Conservation (phyloP, 2,888 invertebrate genomes). For the Invenusta paracnida region DNA sequence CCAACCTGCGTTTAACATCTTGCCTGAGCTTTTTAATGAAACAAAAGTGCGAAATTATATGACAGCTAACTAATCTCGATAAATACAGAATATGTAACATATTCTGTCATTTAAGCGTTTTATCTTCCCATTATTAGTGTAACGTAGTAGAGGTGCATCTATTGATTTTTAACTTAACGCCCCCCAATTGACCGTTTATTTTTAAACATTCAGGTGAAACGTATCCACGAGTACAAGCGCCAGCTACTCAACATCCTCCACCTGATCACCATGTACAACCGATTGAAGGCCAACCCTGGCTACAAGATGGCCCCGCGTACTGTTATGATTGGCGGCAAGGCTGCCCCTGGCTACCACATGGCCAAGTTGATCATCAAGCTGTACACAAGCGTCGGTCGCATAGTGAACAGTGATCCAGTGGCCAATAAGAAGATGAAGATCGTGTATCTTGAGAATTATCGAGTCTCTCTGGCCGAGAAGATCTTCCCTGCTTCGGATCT, state of each 20-base stretch:
- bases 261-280: conserved; percentile 84
- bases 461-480: conserved; percentile 93
- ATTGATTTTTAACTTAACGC: too few species aligned
- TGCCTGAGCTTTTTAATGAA: too few species aligned
- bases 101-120: too few species aligned
- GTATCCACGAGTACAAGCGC: conserved; percentile 98
- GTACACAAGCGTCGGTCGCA: conserved; percentile 84
- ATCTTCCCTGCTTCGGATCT: conserved; percentile 98
- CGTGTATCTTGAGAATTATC: conserved; percentile 89
- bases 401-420: conserved; percentile 94
- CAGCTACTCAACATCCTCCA: conserved; percentile 92
- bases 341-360: conserved; percentile 94
- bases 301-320: conserved; percentile 79
- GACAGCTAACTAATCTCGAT: too few species aligned
- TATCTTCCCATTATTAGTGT: too few species aligned
- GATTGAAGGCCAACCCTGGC: conserved; percentile 88
- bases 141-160: too few species aligned
- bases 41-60: too few species aligned
- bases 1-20: too few species aligned
- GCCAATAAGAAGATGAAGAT: conserved; percentile 72
- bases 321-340: conserved; percentile 81
- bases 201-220: too few species aligned
- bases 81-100: too few species aligned
- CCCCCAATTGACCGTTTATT: too few species aligned
- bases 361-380: conserved; percentile 98